Evolutionary conservation across 2,888 invertebrate genomes (phyloP).

Genomic region (Hymenopus coronatus): DNA sequence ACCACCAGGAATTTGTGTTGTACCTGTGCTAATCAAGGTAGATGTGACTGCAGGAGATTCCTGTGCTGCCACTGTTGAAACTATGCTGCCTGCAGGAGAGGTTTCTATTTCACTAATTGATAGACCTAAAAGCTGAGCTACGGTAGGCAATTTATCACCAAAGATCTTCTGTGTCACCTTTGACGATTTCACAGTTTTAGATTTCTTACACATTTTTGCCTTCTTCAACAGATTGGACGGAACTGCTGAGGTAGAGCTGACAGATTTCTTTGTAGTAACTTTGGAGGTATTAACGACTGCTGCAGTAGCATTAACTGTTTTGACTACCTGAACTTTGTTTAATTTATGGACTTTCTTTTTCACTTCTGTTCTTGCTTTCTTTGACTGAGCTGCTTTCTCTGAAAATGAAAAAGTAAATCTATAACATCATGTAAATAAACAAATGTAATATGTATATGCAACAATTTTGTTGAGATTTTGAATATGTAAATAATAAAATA

Average conservation of each 20-base stretch:
- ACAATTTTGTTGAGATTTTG: too few species aligned
- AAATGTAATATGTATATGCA: not conserved
- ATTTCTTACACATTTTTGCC: not conserved
- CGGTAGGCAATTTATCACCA: slow-evolving; percentile 16
- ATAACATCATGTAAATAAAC: not conserved
- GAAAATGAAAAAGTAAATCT: not conserved
- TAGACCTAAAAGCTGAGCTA: slow-evolving; percentile 18
- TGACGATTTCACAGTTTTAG: not conserved
- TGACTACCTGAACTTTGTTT: not conserved
- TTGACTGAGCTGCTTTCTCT: slow-evolving; percentile 17
- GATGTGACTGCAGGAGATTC: not conserved
- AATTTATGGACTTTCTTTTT: slow-evolving; percentile 8
- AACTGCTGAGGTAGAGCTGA: slow-evolving; percentile 9
- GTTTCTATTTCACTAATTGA: slow-evolving; percentile 11
- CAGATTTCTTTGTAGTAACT: not conserved
- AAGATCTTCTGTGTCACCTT: not conserved
- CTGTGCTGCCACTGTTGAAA: not conserved
- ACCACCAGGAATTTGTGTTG: slow-evolving; percentile 1
- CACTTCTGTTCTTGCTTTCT: not conserved
- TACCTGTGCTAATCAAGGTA: slow-evolving; percentile 4
- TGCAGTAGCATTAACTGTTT: not conserved
- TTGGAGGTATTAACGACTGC: not conserved
- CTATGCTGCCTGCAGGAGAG: not conserved
- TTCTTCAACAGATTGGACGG: slow-evolving; percentile 7
- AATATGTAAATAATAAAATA: too few species aligned